Base-by-base conservation (phyloP, 2,888 invertebrate genomes). In the Pollenia angustigena region DNA sequence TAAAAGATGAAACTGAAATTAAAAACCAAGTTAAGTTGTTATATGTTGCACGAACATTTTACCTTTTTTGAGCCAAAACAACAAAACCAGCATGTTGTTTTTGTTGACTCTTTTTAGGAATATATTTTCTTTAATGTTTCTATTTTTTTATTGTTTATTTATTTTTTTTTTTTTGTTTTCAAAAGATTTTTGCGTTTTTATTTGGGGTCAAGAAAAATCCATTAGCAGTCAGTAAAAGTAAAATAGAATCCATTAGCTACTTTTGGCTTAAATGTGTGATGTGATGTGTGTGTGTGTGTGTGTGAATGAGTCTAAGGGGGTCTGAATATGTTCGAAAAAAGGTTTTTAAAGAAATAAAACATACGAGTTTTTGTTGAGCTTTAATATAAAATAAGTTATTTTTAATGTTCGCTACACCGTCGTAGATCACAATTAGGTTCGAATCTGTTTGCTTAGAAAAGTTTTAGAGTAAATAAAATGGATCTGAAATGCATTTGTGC, bases 181-280 rank as follows among this genome's bases (percentile, higher is more conserved):
- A 60, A 76, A 76, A 76, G 81, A 85, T 68, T 78, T 81, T 81
- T 81, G 60, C 64, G 71, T 64, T 82, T 91, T 90, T 90, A 92
- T 92, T 92, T 92, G 90, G 91, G 92, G 92, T 92, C 92, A 93
- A 92, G 93, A 91, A 93, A 93, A 93, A 92, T 91, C 92, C 93
- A 92, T 92, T 92, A 92, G 92, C 91, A 92, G 91, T 90, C 90
- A 88, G 90, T 90, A 91, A 92, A 81, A 92, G 91, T 92, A 92
- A 91, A 93, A 92, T 92, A 91, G 92, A 93, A 92, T 93, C 92
- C 92, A 92, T 92, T 93, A 92, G 91, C 90, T 86, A 87, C 81
- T 88, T 88, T 87, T 64, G 78, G 66, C 69, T 58, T 66, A 72
- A 80, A 76, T 48, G 48, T 62, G 16, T 52, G 54, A 60, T 23